These are phyloP conservation scores for Condylura cristata DNA, from an alignment of 2,113 vertebrate genomes.

Conservation along the genomic window DNA sequence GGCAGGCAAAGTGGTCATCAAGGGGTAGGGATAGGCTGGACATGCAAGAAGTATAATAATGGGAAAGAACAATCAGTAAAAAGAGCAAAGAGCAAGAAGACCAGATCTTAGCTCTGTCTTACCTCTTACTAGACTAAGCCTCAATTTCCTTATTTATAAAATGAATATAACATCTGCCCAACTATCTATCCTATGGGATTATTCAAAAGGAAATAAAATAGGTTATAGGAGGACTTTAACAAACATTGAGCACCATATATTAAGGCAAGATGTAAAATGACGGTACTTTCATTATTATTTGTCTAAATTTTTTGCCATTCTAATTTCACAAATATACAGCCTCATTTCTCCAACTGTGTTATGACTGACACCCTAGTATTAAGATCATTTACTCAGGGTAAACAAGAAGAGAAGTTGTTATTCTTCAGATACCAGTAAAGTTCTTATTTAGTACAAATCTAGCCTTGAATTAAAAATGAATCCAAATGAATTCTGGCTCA, in stretches of 20 bases:
- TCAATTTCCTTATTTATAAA: slow-evolving; percentile 28
- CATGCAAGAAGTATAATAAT: background rate
- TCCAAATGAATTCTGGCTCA: no score
- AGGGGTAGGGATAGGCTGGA: background rate
- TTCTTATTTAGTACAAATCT: slow-evolving; percentile 39
- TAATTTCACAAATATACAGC: slow-evolving; percentile 47
- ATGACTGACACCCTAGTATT: background rate
- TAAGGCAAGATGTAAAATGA: background rate
- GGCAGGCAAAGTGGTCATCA: slow-evolving; percentile 1
- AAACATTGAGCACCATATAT: slow-evolving; percentile 31
- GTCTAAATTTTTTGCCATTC: slow-evolving; percentile 44
- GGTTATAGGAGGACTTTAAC: slow-evolving; percentile 22
- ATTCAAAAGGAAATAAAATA: slow-evolving; percentile 34
- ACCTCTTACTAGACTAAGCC: background rate
- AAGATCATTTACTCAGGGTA: slow-evolving; percentile 53
- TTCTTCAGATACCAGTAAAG: slow-evolving; percentile 21
- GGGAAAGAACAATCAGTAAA: background rate
- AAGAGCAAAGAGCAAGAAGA: background rate
- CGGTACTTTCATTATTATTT: slow-evolving; percentile 36
- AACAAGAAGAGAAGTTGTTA: slow-evolving; percentile 43
- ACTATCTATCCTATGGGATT: background rate
- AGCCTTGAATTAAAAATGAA: slow-evolving; percentile 42
- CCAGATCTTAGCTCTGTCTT: slow-evolving; percentile 15
- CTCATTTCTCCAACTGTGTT: slow-evolving; percentile 17
- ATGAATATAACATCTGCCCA: background rate